phyloP scores from a whole-genome alignment of 2,888 invertebrate genomes.

The Cephus nigrinus region DNA sequence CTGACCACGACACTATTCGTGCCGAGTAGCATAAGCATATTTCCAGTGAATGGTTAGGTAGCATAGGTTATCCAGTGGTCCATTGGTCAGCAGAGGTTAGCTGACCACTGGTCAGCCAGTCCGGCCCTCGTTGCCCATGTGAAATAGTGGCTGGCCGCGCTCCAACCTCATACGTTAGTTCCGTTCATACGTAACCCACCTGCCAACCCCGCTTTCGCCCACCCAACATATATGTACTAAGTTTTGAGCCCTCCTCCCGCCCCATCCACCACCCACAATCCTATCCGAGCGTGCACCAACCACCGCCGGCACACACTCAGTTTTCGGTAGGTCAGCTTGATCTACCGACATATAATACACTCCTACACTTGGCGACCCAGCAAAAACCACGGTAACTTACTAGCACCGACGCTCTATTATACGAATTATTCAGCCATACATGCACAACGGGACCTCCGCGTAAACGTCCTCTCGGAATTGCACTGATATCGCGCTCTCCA shows the following conservation, averaged over 20 bases:
- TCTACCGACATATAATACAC: constrained; percentile 32
- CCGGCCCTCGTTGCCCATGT: constrained; percentile 49
- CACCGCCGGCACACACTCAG: constrained; percentile 23
- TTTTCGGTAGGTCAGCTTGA: constrained; percentile 36
- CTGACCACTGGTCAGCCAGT: constrained; percentile 44
- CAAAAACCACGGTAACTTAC: constrained; percentile 37
- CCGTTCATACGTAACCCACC: constrained; percentile 59
- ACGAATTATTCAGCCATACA: constrained; percentile 32
- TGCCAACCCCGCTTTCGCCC: constrained; percentile 39
- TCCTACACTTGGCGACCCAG: constrained; percentile 12
- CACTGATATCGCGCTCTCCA: constrained; percentile 7
- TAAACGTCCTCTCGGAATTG: constrained; percentile 13
- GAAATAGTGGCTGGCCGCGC: constrained; percentile 61
- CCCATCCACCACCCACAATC: constrained; percentile 12
- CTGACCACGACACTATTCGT: not conserved
- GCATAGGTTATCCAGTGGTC: constrained; percentile 58
- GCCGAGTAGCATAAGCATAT: constrained; percentile 50
- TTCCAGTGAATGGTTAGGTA: constrained; percentile 54
- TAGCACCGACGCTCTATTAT: constrained; percentile 23
- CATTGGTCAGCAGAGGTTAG: constrained; percentile 59
- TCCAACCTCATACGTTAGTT: constrained; percentile 62
- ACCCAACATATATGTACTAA: constrained; percentile 16
- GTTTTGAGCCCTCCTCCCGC: constrained; percentile 9
- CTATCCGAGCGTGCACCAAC: constrained; percentile 14
- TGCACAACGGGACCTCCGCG: constrained; percentile 11